Conservation (phyloP, 1,140 invertebrate species). For the Plectrocnemia conspersa region DNA sequence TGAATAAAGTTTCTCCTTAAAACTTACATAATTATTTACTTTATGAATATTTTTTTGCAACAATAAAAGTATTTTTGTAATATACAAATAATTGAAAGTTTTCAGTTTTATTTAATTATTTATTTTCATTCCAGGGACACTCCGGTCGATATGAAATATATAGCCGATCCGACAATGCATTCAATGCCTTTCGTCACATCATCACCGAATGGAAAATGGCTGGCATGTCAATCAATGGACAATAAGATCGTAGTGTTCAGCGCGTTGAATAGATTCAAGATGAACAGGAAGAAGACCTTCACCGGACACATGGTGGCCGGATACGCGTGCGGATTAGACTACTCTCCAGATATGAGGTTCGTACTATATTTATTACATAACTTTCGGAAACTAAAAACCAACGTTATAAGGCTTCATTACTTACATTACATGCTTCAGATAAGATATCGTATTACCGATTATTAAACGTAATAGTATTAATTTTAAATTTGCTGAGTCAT, state of each 20-base stretch:
- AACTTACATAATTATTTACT: no score
- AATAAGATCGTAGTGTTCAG: conserved; percentile 99
- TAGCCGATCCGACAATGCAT: conserved; percentile 99
- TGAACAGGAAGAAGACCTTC: conserved; percentile 97
- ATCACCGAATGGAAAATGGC: conserved; percentile 97
- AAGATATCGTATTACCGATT: no score
- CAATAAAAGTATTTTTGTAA: neutral
- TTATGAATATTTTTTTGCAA: no score
- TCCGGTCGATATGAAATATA: conserved; percentile 99
- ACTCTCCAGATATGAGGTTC: conserved; percentile 97
- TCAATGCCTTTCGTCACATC: conserved; percentile 95
- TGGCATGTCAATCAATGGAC: conserved; percentile 99
- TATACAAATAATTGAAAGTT: neutral
- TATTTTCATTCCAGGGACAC: conserved; percentile 73
- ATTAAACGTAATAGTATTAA: no score
- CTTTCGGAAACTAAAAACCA: no score
- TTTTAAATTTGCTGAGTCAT: no score
- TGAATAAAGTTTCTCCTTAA: no score
- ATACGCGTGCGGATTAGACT: conserved; percentile 96
- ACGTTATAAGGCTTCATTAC: no score
- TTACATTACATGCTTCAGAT: no score
- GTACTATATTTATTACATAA: no score
- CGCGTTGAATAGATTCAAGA: conserved; percentile 93
- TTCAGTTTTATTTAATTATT: conserved; percentile 2
- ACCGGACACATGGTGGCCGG: conserved; percentile 99